Conservation (phyloP, 64 coral and sea anemone species). For the Stylophora pistillata region DNA sequence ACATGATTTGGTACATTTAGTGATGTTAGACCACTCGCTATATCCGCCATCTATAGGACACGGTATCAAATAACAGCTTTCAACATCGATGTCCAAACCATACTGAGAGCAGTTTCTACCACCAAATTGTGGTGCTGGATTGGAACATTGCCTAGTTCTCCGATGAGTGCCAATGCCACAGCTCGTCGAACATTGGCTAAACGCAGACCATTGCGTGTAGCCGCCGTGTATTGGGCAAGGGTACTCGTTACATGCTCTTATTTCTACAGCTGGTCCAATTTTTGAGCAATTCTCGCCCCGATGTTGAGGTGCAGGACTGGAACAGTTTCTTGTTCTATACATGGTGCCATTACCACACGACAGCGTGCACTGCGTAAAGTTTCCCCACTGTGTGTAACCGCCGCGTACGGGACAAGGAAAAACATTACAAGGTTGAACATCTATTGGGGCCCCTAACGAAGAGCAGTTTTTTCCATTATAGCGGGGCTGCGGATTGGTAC, state of each 20-base stretch:
- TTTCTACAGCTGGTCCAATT: conserved; percentile 28
- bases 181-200: conserved; percentile 25
- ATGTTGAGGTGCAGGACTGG: conserved; percentile 36
- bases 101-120: conserved; percentile 38
- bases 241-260: conserved; percentile 27
- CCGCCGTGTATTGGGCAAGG: conserved; percentile 62
- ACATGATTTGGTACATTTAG: conserved; percentile 24
- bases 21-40: conserved; percentile 22
- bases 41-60: conserved; percentile 48
- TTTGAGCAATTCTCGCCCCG: conserved; percentile 53
- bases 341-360: conserved; percentile 52
- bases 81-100: conserved; percentile 6
- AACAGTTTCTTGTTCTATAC: conserved; percentile 39
- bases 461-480: conserved; percentile 57
- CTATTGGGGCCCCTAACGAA: conserved; percentile 39
- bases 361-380: conserved; percentile 19
- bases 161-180: conserved; percentile 41
- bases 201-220: conserved; percentile 38
- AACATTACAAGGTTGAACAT: conserved; percentile 50
- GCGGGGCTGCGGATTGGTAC: conserved; percentile 54
- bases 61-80: conserved; percentile 3
- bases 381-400: conserved; percentile 57
- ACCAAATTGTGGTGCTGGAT: conserved; percentile 53
- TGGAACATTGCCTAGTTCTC: conserved; percentile 48
- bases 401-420: conserved; percentile 68